Evolutionary conservation across 2,888 invertebrate species (phyloP).

Genomic region (Drosophila neutralis): DNA sequence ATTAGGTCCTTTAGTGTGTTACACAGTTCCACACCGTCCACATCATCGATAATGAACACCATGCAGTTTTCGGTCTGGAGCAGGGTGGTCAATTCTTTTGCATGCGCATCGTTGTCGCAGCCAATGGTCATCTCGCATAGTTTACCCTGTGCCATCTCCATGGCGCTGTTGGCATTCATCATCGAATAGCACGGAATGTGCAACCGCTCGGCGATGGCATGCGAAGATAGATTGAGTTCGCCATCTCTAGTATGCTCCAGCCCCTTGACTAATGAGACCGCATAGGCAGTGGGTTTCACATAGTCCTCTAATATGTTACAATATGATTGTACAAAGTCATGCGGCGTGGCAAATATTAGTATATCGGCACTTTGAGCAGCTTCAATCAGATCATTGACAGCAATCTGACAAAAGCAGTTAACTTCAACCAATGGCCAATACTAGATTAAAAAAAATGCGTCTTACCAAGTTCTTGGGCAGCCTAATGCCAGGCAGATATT

Average conservation of each 20-base stretch:
- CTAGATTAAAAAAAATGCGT: too few species aligned
- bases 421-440: not conserved
- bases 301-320: slow-evolving; percentile 93
- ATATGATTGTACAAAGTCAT: slow-evolving; percentile 95
- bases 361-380: slow-evolving; percentile 96
- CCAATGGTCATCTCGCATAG: slow-evolving; percentile 99
- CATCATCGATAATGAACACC: slow-evolving; percentile 96
- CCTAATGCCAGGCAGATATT: slow-evolving; percentile 70
- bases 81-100: slow-evolving; percentile 92
- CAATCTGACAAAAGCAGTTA: slow-evolving; percentile 88
- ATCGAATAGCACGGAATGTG: slow-evolving; percentile 95
- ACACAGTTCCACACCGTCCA: slow-evolving; percentile 98
- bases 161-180: slow-evolving; percentile 99
- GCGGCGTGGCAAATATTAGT: slow-evolving; percentile 97
- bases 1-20: slow-evolving; percentile 99
- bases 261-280: slow-evolving; percentile 97
- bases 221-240: slow-evolving; percentile 96
- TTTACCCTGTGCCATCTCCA: slow-evolving; percentile 97
- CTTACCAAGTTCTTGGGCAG: slow-evolving; percentile 72
- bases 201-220: slow-evolving; percentile 93
- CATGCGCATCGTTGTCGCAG: slow-evolving; percentile 90
- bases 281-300: slow-evolving; percentile 94
- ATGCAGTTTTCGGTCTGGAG: slow-evolving; percentile 97
- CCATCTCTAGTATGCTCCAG: slow-evolving; percentile 93
- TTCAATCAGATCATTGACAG: slow-evolving; percentile 94